A percentile compares a stretch with the other conserved stretches of the same genome.
Conservation (phyloP, 2,888 invertebrate genomes). For the Uloborus plumipes region DNA sequence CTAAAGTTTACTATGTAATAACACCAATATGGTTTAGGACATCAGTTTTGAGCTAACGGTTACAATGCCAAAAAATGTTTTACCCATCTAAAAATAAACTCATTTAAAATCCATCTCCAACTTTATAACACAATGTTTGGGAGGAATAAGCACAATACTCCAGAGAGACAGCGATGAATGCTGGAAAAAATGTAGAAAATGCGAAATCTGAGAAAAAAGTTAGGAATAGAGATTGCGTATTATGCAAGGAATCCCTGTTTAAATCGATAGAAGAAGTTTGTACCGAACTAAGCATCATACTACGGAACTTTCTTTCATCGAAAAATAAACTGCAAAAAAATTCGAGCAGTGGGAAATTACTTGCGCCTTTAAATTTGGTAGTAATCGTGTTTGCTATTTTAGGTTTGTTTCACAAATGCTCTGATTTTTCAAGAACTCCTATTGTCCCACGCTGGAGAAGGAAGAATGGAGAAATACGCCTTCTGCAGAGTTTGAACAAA, state of each 20-base stretch:
- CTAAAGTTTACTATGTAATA: too few species aligned
- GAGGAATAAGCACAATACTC: too few species aligned
- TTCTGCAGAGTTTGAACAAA: background rate
- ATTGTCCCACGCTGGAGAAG: constrained; percentile 30
- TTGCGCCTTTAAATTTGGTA: constrained; percentile 39
- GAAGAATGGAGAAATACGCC: background rate
- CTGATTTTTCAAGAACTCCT: constrained; percentile 53
- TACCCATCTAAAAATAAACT: too few species aligned
- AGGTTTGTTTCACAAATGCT: constrained; percentile 38
- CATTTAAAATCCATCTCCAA: too few species aligned
- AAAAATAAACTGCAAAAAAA: constrained; percentile 16
- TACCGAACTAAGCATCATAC: background rate
- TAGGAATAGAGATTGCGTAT: constrained; percentile 47
- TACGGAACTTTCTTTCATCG: background rate
- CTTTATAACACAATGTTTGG: too few species aligned
- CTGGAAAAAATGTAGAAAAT: background rate
- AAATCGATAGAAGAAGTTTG: constrained; percentile 33
- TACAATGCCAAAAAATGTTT: too few species aligned
- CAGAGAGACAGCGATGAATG: too few species aligned
- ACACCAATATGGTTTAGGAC: too few species aligned
- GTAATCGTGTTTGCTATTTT: constrained; percentile 58
- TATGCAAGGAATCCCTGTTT: constrained; percentile 43
- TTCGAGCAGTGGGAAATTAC: constrained; percentile 28
- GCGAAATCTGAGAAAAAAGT: background rate
- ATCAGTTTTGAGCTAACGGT: too few species aligned